phyloP scores from a whole-genome alignment of 2,113 vertebrate genomes.

The Rutilus rutilus region DNA sequence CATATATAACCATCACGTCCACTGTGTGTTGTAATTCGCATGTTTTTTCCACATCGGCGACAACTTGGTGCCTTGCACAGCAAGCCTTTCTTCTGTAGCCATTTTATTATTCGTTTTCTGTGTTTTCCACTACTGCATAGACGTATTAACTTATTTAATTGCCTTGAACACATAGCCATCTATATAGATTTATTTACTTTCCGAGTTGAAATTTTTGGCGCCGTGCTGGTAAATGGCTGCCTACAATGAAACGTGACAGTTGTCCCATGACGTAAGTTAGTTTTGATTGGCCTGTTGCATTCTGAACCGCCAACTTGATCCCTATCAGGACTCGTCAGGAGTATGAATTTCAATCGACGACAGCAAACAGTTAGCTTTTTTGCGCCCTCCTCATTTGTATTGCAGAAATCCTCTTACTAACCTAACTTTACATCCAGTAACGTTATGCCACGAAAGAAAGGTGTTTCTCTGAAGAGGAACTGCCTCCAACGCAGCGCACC shows the following conservation, averaged over 20 bases:
- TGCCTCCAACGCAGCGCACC: neutral
- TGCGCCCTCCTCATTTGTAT: too few relatives aligned
- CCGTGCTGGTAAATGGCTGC: neutral
- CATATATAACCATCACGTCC: conserved; percentile 8
- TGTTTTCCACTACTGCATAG: neutral
- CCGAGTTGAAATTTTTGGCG: neutral
- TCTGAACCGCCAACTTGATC: neutral
- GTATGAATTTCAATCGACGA: too few relatives aligned
- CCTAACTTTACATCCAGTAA: too few relatives aligned
- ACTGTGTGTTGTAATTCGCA: neutral
- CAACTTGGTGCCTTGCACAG: too few relatives aligned
- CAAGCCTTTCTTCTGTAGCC: neutral
- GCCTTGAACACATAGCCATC: neutral
- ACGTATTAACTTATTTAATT: neutral
- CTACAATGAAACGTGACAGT: neutral
- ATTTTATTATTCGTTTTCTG: neutral
- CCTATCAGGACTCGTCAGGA: neutral
- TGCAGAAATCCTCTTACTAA: fast-evolving
- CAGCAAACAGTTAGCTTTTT: too few relatives aligned
- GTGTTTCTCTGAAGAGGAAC: neutral
- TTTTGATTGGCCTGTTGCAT: neutral
- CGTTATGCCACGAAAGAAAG: neutral
- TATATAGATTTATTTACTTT: neutral
- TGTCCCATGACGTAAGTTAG: neutral
- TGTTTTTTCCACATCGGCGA: neutral